These are phyloP conservation scores for Camptogramma bilineatum DNA, from an alignment of 2,888 invertebrate genomes.

Conservation along the genomic window DNA sequence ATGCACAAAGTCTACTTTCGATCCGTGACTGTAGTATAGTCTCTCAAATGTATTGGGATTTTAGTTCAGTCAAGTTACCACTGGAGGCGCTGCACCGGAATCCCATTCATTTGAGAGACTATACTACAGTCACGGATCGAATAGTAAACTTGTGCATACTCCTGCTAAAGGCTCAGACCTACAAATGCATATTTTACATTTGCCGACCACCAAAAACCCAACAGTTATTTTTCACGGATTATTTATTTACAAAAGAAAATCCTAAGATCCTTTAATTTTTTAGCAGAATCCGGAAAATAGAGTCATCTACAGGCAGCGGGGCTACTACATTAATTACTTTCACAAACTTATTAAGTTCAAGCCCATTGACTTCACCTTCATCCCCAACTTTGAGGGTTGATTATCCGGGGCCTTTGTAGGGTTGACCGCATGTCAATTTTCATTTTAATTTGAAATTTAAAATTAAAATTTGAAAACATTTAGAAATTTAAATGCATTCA, in stretches of 20 bases:
- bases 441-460: slow-evolving; percentile 4
- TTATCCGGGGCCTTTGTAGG: slow-evolving; percentile 32
- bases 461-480: not conserved
- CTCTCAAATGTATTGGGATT: too few species aligned
- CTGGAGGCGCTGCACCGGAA: too few species aligned
- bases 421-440: slow-evolving; percentile 13
- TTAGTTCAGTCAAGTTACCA: too few species aligned
- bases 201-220: too few species aligned
- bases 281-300: slow-evolving; percentile 33
- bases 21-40: too few species aligned
- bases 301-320: slow-evolving; percentile 29
- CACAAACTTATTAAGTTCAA: slow-evolving; percentile 43
- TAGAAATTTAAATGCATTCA: too few species aligned
- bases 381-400: slow-evolving; percentile 36
- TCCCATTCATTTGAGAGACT: too few species aligned
- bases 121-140: too few species aligned
- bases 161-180: too few species aligned
- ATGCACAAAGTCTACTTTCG: too few species aligned
- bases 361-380: slow-evolving; percentile 43
- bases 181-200: too few species aligned
- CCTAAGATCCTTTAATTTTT: slow-evolving; percentile 8
- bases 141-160: too few species aligned
- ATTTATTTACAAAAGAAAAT: not conserved
- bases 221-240: not conserved
- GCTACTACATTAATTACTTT: slow-evolving; percentile 44